phyloP scores from a whole-genome alignment of 2,888 invertebrate genomes.

The Drosophila buzzatii region DNA sequence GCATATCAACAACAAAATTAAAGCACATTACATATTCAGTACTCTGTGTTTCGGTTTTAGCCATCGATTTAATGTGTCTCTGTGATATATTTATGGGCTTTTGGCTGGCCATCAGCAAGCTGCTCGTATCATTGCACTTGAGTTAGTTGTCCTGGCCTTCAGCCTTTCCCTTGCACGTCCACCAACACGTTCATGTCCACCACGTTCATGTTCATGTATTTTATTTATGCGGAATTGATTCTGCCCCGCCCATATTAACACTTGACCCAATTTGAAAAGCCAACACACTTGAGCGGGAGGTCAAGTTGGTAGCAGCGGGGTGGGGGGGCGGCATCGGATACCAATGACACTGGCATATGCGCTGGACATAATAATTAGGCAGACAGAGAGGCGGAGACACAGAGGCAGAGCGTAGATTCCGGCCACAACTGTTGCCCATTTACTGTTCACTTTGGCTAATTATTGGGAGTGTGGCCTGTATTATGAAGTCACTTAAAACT shows the following conservation, averaged over 20 bases:
- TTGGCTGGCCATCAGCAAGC: slow-evolving; percentile 37
- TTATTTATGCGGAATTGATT: slow-evolving; percentile 65
- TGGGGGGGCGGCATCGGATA: not conserved
- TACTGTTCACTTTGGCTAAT: slow-evolving; percentile 47
- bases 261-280: slow-evolving; percentile 71
- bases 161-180: slow-evolving; percentile 10
- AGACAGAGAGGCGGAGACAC: not conserved
- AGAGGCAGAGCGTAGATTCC: slow-evolving; percentile 2
- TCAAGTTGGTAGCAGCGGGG: slow-evolving; percentile 29
- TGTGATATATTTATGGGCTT: slow-evolving; percentile 34
- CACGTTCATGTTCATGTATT: slow-evolving; percentile 30
- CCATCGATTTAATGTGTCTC: slow-evolving; percentile 11
- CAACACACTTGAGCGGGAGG: slow-evolving; percentile 49
- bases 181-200: slow-evolving; percentile 10
- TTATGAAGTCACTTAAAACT: slow-evolving; percentile 70
- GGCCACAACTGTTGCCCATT: slow-evolving; percentile 29
- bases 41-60: slow-evolving; percentile 10
- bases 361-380: slow-evolving; percentile 49
- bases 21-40: slow-evolving; percentile 13
- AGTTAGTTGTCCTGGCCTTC: slow-evolving; percentile 39
- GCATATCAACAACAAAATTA: not conserved
- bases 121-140: slow-evolving; percentile 45
- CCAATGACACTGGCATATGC: slow-evolving; percentile 46
- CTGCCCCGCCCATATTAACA: slow-evolving; percentile 48
- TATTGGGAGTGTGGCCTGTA: slow-evolving; percentile 34